Conservation (phyloP, 2,888 invertebrate species). For the Caenorhabditis uteleia region DNA sequence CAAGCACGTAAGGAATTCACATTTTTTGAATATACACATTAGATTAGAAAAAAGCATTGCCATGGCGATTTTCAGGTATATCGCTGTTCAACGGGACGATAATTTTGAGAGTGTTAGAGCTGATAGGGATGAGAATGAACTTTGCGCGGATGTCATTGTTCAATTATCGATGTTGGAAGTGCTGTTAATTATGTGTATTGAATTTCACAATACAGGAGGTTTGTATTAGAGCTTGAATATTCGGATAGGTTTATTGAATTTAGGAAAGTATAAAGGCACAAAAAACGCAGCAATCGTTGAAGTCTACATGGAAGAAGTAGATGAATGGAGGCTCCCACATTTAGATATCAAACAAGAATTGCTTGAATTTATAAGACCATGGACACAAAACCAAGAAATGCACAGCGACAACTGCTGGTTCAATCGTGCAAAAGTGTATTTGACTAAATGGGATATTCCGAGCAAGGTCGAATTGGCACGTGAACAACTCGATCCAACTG, state of each 20-base stretch:
- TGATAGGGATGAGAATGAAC: conserved; percentile 11
- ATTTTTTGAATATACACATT: too few relatives aligned
- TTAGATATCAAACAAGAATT: conserved; percentile 11
- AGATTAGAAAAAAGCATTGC: too few relatives aligned
- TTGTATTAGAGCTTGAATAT: conserved; percentile 22
- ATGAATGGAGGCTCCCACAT: too few relatives aligned
- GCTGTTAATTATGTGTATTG: conserved; percentile 14
- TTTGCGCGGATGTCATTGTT: conserved; percentile 10
- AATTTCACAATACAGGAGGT: conserved; percentile 15
- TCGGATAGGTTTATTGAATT: conserved; percentile 11
- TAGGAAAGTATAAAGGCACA: conserved; percentile 13
- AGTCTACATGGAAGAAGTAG: too few relatives aligned
- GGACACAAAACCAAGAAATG: conserved; percentile 4
- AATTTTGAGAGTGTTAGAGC: conserved; percentile 11
- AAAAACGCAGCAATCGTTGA: conserved; percentile 15
- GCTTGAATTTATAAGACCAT: conserved; percentile 3
- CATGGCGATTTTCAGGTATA: too few relatives aligned
- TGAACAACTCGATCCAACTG: conserved; percentile 11
- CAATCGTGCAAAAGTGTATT: conserved; percentile 14
- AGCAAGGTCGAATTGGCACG: conserved; percentile 15
- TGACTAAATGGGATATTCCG: conserved; percentile 15
- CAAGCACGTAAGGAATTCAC: conserved; percentile 29
- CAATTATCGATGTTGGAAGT: conserved; percentile 10
- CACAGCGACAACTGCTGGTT: conserved; percentile 19
- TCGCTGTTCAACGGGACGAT: conserved; percentile 18